Base-by-base conservation (phyloP, 1,140 invertebrate genomes). In the Drosophila azteca region DNA sequence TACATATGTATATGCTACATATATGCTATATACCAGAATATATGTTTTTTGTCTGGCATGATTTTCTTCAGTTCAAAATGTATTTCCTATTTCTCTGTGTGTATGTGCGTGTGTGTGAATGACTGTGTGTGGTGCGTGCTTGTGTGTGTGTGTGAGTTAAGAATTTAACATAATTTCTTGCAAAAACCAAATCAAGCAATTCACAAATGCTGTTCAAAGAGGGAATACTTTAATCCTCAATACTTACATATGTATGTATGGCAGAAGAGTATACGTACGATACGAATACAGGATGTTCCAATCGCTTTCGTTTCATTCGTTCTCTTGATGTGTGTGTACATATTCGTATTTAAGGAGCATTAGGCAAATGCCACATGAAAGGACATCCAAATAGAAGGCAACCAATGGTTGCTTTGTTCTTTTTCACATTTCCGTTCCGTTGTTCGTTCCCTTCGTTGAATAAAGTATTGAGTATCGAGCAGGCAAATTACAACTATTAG, bases 401-500 rank as follows among this genome's bases (percentile, higher is more conserved):
- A 54, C 13, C 26, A 11, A 43, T 43, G 39, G 8, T 1, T 11
- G 2, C 50, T 20, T 45, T 26, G 9, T n/a, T 17, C 24, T 3
- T 52, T 57, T 41, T 57, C 53, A 8, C 24, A 26, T 67, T 46
- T 51, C 54, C 35, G 43, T 13, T 39, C 5, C 35, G 35, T 39
- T 39, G 35, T 39, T 39, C 3, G 35, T 39, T 39, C 9, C 3
- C 41, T 49, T 54, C 66, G 54, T 80, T 52, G 69, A 75, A 44
- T 55, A 53, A 50, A 59, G 46, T 59, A 53, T 26, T 17, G 35
- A 54, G 46, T 59, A 53, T 26, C n/a, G 35, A 54, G 48, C 54
- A 51, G 44, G 44, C 53, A 55, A 71, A 69, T 50, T 67, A 24
- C 68, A 80, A 67, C 82, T 88, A 79, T 79, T 87, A 88, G 82